Base-by-base conservation (phyloP, 2,797 vertebrate species). In the Hyperoplus immaculatus region DNA sequence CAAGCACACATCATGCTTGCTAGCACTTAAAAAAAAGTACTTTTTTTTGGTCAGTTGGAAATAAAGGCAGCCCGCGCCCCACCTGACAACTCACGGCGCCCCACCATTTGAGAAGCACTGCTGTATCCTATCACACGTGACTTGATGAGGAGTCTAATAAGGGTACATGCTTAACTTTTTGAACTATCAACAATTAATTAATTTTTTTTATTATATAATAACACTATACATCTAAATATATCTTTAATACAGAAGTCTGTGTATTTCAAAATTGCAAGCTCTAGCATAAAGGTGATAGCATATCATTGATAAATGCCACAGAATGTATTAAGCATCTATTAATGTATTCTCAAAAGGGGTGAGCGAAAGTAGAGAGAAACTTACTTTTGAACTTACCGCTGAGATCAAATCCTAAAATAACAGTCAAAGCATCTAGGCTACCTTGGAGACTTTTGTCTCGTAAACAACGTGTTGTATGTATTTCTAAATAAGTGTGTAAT, bases 381-480 rank as follows among this genome's bases (percentile, higher is more conserved):
- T 50, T 16, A 13, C 11, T 5, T 12, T 59, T 39, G 46, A 29
- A 18, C 16, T 13, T 9, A n/a, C 15, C 14, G 0, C 39, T 36
- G 11, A 13, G 18, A 46, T 73, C 2, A 49, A 58, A 70, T 29
- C 39, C 38, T 6, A 13, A 38, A 39, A 47, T 43, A 62, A 57
- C 8, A 3, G n/a, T 57, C 2, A 62, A 41, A 82, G 59, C 4
- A 58, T 66, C 29, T 4, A 3, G 5, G 43, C 6, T 66, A 36
- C 63, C 55, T 78, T 45, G 7, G 72, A 78, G 50, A 69, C 29
- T 0, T 38, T 21, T 55, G 60, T 59, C 61, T 69, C 58, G 21
- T 51, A 15, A 78, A 85, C 2, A 10, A 85, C 62, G 56, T 82
- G 80, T 73, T 18, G 8, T 47, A 11, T 59, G 51, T 3, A 8